Conservation (phyloP, 2,888 invertebrate species). For the Caenorhabditis sulstoni region DNA sequence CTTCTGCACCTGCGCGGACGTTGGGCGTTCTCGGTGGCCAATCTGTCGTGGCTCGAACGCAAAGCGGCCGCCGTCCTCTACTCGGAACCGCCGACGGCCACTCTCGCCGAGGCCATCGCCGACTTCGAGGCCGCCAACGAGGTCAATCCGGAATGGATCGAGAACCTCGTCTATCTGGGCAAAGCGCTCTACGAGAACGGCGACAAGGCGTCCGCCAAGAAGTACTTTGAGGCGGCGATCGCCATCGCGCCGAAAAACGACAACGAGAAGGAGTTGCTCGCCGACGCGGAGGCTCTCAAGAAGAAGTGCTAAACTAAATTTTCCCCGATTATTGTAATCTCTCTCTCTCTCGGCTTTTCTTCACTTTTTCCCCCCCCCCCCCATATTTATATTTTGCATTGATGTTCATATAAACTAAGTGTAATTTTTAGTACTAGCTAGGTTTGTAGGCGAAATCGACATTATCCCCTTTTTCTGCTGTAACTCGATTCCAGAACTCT, state of each 20-base stretch:
- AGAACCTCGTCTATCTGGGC: slow-evolving; percentile 82
- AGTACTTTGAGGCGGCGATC: slow-evolving; percentile 67
- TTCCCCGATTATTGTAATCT: too few species aligned
- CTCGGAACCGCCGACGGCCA: slow-evolving; percentile 70
- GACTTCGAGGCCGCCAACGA: slow-evolving; percentile 78
- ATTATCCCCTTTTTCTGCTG: background rate
- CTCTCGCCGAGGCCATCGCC: slow-evolving; percentile 71
- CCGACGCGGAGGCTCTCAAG: slow-evolving; percentile 62
- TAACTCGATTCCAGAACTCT: slow-evolving; percentile 39
- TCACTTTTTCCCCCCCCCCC: background rate
- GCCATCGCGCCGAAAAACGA: slow-evolving; percentile 61
- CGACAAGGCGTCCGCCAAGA: slow-evolving; percentile 72
- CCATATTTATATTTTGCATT: background rate
- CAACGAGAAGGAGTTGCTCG: slow-evolving; percentile 63
- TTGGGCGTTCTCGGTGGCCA: slow-evolving; percentile 71
- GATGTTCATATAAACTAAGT: slow-evolving; percentile 18
- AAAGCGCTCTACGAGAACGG: slow-evolving; percentile 77
- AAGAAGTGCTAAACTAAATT: slow-evolving; percentile 58
- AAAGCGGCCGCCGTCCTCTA: slow-evolving; percentile 72
- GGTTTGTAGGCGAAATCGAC: slow-evolving; percentile 54
- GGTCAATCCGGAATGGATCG: slow-evolving; percentile 82
- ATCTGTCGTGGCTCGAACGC: slow-evolving; percentile 73
- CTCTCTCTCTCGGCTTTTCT: background rate
- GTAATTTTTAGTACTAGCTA: background rate
- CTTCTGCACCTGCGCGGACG: slow-evolving; percentile 72